Evolutionary conservation across 2,888 invertebrate species (phyloP).

Genomic region (Sphinx pinastri): DNA sequence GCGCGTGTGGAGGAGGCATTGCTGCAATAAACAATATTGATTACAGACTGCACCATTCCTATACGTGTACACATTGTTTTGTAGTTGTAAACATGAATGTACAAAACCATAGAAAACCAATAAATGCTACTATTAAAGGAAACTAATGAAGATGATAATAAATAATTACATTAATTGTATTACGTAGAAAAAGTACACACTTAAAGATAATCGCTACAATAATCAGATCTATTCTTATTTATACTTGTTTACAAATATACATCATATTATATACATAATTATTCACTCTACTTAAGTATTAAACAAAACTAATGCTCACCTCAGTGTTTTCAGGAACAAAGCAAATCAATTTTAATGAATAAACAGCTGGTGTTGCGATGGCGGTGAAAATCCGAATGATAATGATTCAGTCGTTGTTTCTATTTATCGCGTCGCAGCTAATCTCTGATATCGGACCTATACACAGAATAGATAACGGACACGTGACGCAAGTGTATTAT

Average conservation of each 20-base stretch:
- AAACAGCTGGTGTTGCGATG: conserved; percentile 36
- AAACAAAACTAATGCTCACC: conserved; percentile 10
- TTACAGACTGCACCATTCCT: background rate
- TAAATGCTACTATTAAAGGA: too few relatives aligned
- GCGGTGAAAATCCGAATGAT: conserved; percentile 43
- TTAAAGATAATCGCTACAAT: background rate
- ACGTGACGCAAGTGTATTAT: background rate
- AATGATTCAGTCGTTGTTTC: conserved; percentile 37
- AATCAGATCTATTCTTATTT: conserved; percentile 2
- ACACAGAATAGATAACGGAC: background rate
- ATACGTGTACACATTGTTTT: background rate
- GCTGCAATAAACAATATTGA: conserved; percentile 44
- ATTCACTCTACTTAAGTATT: too few relatives aligned
- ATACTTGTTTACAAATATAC: background rate
- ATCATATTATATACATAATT: too few relatives aligned
- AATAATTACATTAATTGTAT: background rate
- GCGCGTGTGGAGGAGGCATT: conserved; percentile 65
- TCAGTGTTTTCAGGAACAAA: conserved; percentile 32
- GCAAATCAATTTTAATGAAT: conserved; percentile 29
- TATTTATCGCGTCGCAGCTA: conserved; percentile 46
- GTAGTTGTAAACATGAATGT: too few relatives aligned
- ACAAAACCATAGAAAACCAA: too few relatives aligned
- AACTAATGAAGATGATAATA: too few relatives aligned
- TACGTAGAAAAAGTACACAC: background rate
- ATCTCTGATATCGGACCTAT: conserved; percentile 35